Percentiles rank a stretch among this genome's conserved stretches.
These are phyloP conservation scores for Oedothorax gibbosus DNA, from an alignment of 1,140 invertebrate genomes.

Conservation along the genomic window DNA sequence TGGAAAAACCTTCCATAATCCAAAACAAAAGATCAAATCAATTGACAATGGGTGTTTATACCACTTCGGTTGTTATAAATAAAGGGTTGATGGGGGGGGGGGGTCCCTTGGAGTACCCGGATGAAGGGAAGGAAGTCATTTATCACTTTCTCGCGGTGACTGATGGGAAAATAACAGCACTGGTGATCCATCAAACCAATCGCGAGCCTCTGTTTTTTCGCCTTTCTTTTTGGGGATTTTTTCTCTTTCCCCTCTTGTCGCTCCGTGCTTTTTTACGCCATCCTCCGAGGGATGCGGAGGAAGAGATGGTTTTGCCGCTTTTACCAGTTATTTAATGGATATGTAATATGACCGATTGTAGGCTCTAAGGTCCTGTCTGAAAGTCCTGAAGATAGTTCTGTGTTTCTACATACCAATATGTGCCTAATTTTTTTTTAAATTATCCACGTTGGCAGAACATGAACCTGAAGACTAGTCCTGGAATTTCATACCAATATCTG, in stretches of 20 bases:
- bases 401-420: no score
- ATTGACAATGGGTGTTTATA: slow-evolving; percentile 25
- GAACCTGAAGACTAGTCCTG: no score
- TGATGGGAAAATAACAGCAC: slow-evolving; percentile 61
- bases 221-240: neutral
- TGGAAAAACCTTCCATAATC: no score
- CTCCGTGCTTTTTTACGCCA: neutral
- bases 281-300: neutral
- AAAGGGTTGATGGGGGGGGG: slow-evolving; percentile 20
- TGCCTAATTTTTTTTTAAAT: no score
- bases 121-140: slow-evolving; percentile 61
- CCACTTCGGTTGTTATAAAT: slow-evolving; percentile 36
- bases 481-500: no score
- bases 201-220: slow-evolving; percentile 56
- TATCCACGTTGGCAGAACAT: no score
- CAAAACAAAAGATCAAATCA: no score
- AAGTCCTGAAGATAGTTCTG: no score
- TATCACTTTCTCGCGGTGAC: slow-evolving; percentile 61
- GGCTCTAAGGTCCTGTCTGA: no score
- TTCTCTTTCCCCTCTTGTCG: slow-evolving; percentile 32
- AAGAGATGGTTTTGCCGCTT: no score
- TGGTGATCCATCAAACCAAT: slow-evolving; percentile 61
- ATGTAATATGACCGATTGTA: no score
- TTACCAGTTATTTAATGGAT: no score
- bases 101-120: slow-evolving; percentile 50